Evolutionary conservation across 2,888 invertebrate genomes (phyloP).

Genomic region (Eristalinus aeneus): DNA sequence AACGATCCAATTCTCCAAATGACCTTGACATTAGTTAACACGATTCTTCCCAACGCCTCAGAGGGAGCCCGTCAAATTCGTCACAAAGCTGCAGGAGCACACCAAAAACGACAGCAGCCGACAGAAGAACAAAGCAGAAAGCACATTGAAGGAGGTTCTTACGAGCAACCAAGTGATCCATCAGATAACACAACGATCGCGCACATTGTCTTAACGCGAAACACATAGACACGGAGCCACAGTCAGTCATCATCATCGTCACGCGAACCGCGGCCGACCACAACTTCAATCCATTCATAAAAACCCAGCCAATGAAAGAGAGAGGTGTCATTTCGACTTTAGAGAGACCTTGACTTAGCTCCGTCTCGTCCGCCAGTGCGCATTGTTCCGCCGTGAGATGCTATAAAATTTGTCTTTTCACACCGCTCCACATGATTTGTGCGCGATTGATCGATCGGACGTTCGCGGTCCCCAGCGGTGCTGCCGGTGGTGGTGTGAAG

Average conservation of each 20-base stretch:
- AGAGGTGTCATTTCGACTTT: conserved; percentile 59
- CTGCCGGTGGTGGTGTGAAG: background rate
- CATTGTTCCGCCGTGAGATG: conserved; percentile 20
- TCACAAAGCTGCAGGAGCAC: background rate
- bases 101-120: background rate
- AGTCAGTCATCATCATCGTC: conserved; percentile 8
- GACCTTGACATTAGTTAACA: conserved; percentile 56
- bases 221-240: conserved; percentile 1
- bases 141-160: background rate
- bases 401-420: conserved; percentile 49
- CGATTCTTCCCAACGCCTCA: conserved; percentile 11
- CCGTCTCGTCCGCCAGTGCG: conserved; percentile 12
- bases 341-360: conserved; percentile 63
- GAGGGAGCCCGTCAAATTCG: conserved; percentile 6
- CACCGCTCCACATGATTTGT: conserved; percentile 18
- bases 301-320: conserved; percentile 34
- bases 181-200: background rate
- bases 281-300: conserved; percentile 53
- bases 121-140: background rate
- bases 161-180: background rate
- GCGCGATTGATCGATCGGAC: background rate
- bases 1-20: background rate
- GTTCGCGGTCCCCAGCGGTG: too few relatives aligned
- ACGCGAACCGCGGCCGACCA: conserved; percentile 36
- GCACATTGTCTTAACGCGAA: conserved; percentile 6